Base-by-base conservation (phyloP, 1,140 invertebrate species). In the Drosophila lacertosa region DNA sequence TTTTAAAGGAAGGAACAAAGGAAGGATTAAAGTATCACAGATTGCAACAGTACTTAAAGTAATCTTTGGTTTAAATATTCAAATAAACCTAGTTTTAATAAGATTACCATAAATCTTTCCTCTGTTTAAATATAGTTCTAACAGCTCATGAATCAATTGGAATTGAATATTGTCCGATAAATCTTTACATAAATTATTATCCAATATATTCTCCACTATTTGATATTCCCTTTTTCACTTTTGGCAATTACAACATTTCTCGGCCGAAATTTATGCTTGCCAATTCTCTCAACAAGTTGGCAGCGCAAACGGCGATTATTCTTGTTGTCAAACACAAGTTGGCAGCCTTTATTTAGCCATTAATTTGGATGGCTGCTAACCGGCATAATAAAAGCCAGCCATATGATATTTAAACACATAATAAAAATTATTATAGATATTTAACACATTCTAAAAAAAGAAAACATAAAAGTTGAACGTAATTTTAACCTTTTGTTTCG, bases 291-390 rank as follows among this genome's bases (percentile, higher is more conserved):
- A 44, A 22, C 24, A 58, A 59, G 45, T 67, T 67, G 65, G 65
- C 65, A 53, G 65, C 37, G 3, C 40, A 33, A 35, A 35, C 11
- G 29, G 29, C 42, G 10, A 64, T 69, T 64, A 69, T 55, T 64
- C 59, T 54, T 37, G 2, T 10, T 32, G 59, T 48, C 50, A 55
- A 55, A 48, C 48, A 26, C 24, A 20, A 68, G 40, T 65, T 58
- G 63, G 44, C 53, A 58, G 42, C 62, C 13, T 55, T 62, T 64
- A 55, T 42, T 64, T 54, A 55, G 32, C 54, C 44, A 15, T 44
- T 35, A 47, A 55, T 50, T 57, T 40, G 33, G 45, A 32, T 53
- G 40, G 22, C 40, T 55, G n/a, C 42, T 40, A 57, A 57, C 50
- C 24, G 3, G 65, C n/a, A n/a, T 10, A 16, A 60, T 44, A 68